Evolutionary conservation across 1,140 invertebrate species (phyloP), one percentile per base, ranked within the genome.

Genomic region (Papilio machaon): DNA sequence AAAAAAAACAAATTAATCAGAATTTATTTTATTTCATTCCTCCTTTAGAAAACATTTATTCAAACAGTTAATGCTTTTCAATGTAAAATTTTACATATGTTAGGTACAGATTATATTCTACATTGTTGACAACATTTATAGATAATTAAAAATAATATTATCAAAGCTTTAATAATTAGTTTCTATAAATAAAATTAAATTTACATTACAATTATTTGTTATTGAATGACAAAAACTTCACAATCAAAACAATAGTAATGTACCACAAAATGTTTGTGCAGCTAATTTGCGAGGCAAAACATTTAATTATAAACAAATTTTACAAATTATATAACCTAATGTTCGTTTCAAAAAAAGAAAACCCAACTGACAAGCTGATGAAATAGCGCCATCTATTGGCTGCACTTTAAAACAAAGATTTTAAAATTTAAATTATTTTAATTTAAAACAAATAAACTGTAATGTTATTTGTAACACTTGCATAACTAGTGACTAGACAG

Each of bases 11-110:
- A 83, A 82, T 82, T 81, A 85, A 80, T 84, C 35, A 47, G 60
- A 81, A 79, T 82, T 73, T 60, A 54, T 76, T 83, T 81, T 80
- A 84, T 76, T 84, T 84, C 83, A 81, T 85, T 86, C 83, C 81
- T 82, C 81, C 83, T 83, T 88, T 86, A 88, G 80, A 89, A 88
- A 89, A 90, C 88, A 77, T 80, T 49, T 78, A 70, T 76, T 79
- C 78, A 75, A n/a, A 38, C 9, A 73, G 79, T 79, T 79, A 75
- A 82, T 75, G 52, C 7, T 46, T 73, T 80, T 80, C 82, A 73
- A 82, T 82, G 82, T 77, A 84, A 46, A 30, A 64, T 9, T 64
- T 30, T 64, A 64, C 60, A 64, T 64, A 19, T 10, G 9, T 23
- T 60, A 9, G 9, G 3, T 23, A 30, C 10, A 23, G 30, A 64